Evolutionary conservation across 2,797 vertebrate genomes (phyloP).

Genomic region (Taenioides sp.): DNA sequence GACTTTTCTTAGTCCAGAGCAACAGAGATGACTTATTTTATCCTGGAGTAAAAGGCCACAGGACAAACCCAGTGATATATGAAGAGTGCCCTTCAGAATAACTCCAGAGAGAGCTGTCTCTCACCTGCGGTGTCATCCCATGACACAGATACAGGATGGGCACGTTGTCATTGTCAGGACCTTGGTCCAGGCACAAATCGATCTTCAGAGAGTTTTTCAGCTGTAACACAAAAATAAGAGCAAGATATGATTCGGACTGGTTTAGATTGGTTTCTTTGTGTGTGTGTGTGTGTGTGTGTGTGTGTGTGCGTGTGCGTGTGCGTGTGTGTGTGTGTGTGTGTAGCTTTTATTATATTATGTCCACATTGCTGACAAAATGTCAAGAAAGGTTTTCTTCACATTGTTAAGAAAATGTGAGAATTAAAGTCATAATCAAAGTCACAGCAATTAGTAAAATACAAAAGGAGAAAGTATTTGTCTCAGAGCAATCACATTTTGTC

Average conservation of each 20-base stretch:
- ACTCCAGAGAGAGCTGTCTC: constrained; percentile 41
- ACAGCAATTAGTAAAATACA: constrained; percentile 4
- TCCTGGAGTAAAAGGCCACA: constrained; percentile 13
- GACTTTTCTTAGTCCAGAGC: constrained; percentile 21
- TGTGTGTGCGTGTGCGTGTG: too few relatives aligned
- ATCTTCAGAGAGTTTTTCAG: constrained; percentile 94
- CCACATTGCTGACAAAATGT: background rate
- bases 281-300: background rate
- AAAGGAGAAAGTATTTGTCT: background rate
- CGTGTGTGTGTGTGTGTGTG: background rate
- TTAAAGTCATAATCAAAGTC: constrained; percentile 1
- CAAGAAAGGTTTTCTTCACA: background rate
- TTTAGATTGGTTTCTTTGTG: background rate
- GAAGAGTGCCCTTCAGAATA: constrained; percentile 18
- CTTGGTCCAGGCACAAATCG: constrained; percentile 96
- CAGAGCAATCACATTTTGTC: constrained; percentile 8
- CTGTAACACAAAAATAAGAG: constrained; percentile 64
- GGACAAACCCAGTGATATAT: constrained; percentile 29
- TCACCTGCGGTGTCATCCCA: constrained; percentile 95
- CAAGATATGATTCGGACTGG: constrained; percentile 4
- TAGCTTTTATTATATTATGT: background rate
- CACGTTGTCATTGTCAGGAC: constrained; percentile 93
- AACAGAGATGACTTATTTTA: constrained; percentile 29
- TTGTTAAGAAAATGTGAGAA: background rate
- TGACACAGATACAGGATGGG: constrained; percentile 98